A percentile compares a stretch with the other conserved stretches of the same genome.
These are phyloP conservation scores for Desmodus rotundus DNA, from an alignment of 2,113 vertebrate species.

Conservation along the genomic window DNA sequence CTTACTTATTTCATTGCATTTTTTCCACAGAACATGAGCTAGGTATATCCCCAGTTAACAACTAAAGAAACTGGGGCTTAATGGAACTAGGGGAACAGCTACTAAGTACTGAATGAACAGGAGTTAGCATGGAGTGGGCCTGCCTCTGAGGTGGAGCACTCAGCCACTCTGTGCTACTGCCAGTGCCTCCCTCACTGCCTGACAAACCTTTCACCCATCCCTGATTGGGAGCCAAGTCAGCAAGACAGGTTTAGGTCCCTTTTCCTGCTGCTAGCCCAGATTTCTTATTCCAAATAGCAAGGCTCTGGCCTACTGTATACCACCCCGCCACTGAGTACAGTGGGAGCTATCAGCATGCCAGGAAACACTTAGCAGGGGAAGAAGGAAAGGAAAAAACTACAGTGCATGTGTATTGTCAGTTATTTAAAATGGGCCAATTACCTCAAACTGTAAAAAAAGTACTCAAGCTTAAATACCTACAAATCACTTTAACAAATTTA, in stretches of 20 bases:
- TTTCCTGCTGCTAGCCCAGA: background rate
- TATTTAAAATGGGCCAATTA: conserved; percentile 75
- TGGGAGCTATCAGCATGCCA: background rate
- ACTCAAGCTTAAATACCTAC: conserved; percentile 69
- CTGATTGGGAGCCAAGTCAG: background rate
- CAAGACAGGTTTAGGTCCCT: background rate
- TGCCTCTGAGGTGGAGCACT: background rate
- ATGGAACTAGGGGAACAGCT: background rate
- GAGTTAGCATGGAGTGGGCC: background rate
- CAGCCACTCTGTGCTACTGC: background rate
- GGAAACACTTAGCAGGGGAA: background rate
- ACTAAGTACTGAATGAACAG: background rate
- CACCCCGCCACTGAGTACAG: background rate
- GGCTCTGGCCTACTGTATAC: background rate
- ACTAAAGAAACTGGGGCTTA: background rate
- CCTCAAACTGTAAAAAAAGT: conserved; percentile 71
- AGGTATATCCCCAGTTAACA: background rate
- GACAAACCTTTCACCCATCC: background rate
- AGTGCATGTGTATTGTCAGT: conserved; percentile 63
- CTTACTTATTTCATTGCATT: background rate
- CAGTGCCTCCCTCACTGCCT: background rate
- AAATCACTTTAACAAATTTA: conserved; percentile 59
- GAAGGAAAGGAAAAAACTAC: conserved; percentile 28
- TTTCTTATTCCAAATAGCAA: background rate
- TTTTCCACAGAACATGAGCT: background rate